These are phyloP conservation scores for Macrosoma leucophasiata DNA, from an alignment of 2,888 invertebrate genomes.

Conservation along the genomic window DNA sequence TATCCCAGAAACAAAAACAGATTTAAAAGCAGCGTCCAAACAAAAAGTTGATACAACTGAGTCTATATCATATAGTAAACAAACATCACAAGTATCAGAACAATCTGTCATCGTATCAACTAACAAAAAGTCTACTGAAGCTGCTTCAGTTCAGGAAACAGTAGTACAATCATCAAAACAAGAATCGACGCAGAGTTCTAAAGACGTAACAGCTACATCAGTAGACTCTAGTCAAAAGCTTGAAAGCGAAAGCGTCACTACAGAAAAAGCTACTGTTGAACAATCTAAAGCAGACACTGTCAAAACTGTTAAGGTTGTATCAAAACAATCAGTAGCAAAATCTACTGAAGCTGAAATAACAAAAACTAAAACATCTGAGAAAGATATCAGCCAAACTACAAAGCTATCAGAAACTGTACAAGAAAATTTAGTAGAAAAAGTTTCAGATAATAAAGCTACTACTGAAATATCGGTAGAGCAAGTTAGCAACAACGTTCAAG, in stretches of 20 bases:
- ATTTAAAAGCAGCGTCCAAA: constrained; percentile 12
- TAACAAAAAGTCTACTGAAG: constrained; percentile 23
- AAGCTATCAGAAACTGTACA: too few species aligned
- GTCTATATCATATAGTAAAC: constrained; percentile 20
- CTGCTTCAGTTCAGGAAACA: constrained; percentile 17
- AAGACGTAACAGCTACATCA: constrained; percentile 15
- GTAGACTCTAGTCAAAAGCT: too few species aligned
- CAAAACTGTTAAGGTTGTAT: background rate
- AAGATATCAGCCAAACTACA: constrained; percentile 25
- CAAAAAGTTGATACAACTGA: constrained; percentile 11
- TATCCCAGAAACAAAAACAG: constrained; percentile 10
- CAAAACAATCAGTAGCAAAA: constrained; percentile 1
- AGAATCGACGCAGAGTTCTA: constrained; percentile 25
- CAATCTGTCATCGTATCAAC: too few species aligned
- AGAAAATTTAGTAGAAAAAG: constrained; percentile 16
- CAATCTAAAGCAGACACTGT: constrained; percentile 2
- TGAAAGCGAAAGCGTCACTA: too few species aligned
- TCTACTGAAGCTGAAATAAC: constrained; percentile 6
- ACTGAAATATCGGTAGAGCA: too few species aligned
- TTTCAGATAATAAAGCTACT: too few species aligned
- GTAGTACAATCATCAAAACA: constrained; percentile 21
- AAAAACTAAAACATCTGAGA: constrained; percentile 1
- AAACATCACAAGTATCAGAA: constrained; percentile 21
- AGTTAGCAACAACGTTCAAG: too few species aligned
- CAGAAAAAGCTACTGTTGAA: constrained; percentile 3